Conservation (phyloP, 2,888 invertebrate species). For the Harpalus rufipes region DNA sequence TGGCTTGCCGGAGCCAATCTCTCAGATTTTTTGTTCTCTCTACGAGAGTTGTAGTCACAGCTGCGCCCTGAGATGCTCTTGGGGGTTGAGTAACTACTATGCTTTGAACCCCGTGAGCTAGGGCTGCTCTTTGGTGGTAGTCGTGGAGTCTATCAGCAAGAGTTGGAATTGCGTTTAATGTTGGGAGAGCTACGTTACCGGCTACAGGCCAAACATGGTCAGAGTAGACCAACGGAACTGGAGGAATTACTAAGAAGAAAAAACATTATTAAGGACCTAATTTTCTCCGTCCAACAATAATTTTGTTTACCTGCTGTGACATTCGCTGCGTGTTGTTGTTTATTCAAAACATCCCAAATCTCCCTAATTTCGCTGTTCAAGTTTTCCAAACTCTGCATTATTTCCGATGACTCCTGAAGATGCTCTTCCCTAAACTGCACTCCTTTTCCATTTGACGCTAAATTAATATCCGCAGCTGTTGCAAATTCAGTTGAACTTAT, state of each 20-base stretch:
- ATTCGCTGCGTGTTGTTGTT: conserved; percentile 79
- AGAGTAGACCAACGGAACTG: conserved; percentile 79
- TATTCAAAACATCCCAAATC: conserved; percentile 84
- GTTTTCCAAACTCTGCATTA: conserved; percentile 84
- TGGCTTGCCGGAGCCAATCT: conserved; percentile 83
- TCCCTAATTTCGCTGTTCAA: conserved; percentile 85
- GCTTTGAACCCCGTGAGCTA: conserved; percentile 77
- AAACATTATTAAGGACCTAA: background rate
- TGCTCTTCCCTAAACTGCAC: conserved; percentile 75
- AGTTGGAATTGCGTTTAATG: conserved; percentile 77
- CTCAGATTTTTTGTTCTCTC: conserved; percentile 83
- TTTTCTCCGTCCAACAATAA: background rate
- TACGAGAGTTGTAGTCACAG: conserved; percentile 80
- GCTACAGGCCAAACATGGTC: conserved; percentile 80
- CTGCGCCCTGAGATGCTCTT: conserved; percentile 76
- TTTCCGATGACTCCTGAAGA: conserved; percentile 84
- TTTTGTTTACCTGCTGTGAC: conserved; percentile 76
- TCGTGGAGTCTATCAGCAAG: conserved; percentile 80
- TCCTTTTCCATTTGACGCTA: conserved; percentile 71
- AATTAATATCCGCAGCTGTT: conserved; percentile 77
- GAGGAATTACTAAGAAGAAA: conserved; percentile 74
- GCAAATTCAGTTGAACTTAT: conserved; percentile 85
- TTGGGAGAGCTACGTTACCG: conserved; percentile 72
- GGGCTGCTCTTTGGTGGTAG: conserved; percentile 79
- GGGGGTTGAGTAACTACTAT: conserved; percentile 76